Evolutionary conservation across 2,888 invertebrate genomes (phyloP), one percentile per base, ranked within the genome.

Genomic region (Platycheirus albimanus): DNA sequence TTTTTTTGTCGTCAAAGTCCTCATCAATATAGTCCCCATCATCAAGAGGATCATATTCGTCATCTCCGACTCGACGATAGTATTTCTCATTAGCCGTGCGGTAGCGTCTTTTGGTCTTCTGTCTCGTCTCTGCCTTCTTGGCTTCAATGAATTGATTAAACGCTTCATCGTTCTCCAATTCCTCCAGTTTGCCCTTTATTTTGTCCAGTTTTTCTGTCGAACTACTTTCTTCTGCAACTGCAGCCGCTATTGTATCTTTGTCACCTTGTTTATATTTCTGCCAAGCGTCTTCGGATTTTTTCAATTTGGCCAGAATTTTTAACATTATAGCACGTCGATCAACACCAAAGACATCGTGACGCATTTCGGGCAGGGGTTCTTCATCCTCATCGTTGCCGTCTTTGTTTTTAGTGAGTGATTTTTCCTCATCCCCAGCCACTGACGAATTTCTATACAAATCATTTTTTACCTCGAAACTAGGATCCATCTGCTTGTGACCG

Each of bases 261-360:
- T 58, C 47, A 36, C 38, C 30, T 28, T 11, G 24, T 1, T 47
- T 47, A 33, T 78, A 41, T n/a, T 64, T 28, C 20, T 64, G 87
- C 94, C 93, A 94, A 0, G 93, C 93, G 2, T 92, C 91, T 72
- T 90, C 91, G 0, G 91, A 92, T 86, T 91, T 93, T 63, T 92
- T 92, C 87, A 93, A 91, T 20, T 92, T 92, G 0, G 90, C 91
- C 8, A 92, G 69, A 0, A 94, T 91, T 61, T 92, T 91, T 41
- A 90, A 91, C 93, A 95, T 93, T 47, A 96, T 94, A 70, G 90
- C 91, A 0, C 91, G 90, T 86, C 95, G 95, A 88, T 96, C 93
- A 52, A 96, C 89, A 0, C 95, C 95, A 41, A 94, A 92, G 3
- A 95, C 93, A 89, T 94, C 93, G 84, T 95, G 93, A 0, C 93